Evolutionary conservation across 2,113 vertebrate genomes (phyloP).

Genomic region (Aldabrachelys gigantea): DNA sequence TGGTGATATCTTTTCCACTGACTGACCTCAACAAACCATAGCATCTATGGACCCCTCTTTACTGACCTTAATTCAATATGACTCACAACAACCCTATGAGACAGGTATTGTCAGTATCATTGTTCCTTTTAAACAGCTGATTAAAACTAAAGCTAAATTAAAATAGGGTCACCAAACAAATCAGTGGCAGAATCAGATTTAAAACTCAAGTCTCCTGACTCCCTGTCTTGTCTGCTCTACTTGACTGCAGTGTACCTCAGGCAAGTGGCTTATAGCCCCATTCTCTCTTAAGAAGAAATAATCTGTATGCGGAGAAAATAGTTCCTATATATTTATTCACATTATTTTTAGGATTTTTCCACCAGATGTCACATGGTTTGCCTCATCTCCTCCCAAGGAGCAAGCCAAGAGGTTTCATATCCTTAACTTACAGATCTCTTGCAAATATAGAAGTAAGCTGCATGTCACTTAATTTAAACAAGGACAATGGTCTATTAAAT

Average conservation of each 20-base stretch:
- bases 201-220: background rate
- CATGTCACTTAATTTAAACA: too few relatives aligned
- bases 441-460: rapidly evolving
- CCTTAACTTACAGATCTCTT: background rate
- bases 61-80: background rate
- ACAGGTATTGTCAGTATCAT: background rate
- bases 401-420: background rate
- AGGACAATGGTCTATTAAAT: too few relatives aligned
- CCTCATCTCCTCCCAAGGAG: background rate
- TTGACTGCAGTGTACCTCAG: rapidly evolving
- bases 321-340: background rate
- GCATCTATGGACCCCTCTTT: background rate
- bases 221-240: background rate
- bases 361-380: background rate
- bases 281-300: background rate
- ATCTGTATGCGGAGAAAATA: background rate
- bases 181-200: background rate
- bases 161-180: background rate
- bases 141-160: background rate
- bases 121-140: background rate
- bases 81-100: background rate
- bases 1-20: background rate
- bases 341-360: background rate
- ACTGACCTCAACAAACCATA: background rate
- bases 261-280: background rate